Conservation (phyloP, 2,113 vertebrate species). For the Crotophaga sulcirostris region DNA sequence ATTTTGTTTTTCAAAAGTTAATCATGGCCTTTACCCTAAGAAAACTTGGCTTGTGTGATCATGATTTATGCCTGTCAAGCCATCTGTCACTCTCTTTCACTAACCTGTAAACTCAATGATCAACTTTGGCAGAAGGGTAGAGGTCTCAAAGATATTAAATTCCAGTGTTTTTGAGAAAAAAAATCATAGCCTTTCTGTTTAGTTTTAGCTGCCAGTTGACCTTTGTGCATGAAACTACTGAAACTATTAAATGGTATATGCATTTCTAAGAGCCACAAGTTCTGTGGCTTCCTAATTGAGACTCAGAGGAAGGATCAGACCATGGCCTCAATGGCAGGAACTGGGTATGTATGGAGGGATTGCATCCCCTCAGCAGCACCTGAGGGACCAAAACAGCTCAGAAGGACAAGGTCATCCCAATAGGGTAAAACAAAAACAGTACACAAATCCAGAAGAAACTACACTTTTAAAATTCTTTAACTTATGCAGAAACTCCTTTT, state of each 20-base stretch:
- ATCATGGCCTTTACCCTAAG: neutral
- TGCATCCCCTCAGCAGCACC: neutral
- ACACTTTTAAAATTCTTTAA: neutral
- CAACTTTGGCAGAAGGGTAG: neutral
- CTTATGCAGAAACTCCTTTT: rapidly evolving
- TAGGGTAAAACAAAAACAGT: neutral
- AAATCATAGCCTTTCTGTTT: neutral
- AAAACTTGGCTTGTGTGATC: neutral
- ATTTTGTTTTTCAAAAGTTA: neutral
- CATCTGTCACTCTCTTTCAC: conserved; percentile 25
- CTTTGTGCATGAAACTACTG: neutral
- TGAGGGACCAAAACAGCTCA: neutral
- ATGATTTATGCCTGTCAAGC: neutral
- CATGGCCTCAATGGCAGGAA: neutral
- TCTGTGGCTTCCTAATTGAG: neutral
- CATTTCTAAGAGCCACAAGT: neutral
- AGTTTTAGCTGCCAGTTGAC: neutral
- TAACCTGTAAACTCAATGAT: neutral
- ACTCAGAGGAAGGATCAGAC: neutral
- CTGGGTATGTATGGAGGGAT: rapidly evolving
- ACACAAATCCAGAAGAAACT: neutral
- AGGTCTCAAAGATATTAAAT: neutral
- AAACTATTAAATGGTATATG: neutral
- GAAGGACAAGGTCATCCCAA: neutral
- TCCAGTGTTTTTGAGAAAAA: neutral